Evolutionary conservation across 2,888 invertebrate genomes (phyloP).

Genomic region (Atrina japonica): DNA sequence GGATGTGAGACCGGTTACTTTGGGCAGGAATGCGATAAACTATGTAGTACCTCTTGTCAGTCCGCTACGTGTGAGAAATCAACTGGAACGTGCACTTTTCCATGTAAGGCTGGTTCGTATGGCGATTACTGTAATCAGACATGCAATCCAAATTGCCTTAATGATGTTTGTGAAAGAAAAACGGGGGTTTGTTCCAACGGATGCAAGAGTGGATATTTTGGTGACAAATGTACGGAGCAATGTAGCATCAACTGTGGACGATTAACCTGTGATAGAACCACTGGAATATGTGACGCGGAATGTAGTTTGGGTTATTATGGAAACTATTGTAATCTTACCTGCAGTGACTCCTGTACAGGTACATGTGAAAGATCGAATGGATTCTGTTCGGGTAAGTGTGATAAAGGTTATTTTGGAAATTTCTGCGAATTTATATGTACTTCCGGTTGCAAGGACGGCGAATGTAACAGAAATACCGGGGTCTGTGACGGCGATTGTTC

Average conservation of each 20-base stretch:
- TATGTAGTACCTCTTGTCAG: conserved; percentile 15
- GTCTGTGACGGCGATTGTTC: conserved; percentile 2
- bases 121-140: conserved; percentile 22
- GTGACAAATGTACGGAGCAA: conserved; percentile 5
- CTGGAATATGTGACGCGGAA: conserved; percentile 9
- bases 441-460: conserved; percentile 6
- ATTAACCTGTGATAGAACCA: conserved; percentile 7
- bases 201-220: conserved; percentile 31
- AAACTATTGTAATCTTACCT: conserved; percentile 20
- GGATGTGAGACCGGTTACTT: conserved; percentile 21
- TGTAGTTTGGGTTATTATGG: conserved; percentile 19
- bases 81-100: conserved; percentile 12
- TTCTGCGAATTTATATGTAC: conserved; percentile 27
- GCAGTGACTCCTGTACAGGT: conserved; percentile 7
- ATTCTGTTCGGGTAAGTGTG: conserved; percentile 20
- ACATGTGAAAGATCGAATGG: conserved; percentile 15
- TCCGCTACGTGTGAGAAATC: conserved; percentile 9
- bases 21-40: conserved; percentile 19
- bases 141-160: conserved; percentile 25
- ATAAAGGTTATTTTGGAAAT: conserved; percentile 13
- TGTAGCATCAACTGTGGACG: conserved; percentile 21
- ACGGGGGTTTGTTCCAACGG: conserved; percentile 20
- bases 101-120: conserved; percentile 29
- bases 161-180: conserved; percentile 12
- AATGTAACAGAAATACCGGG: conserved; percentile 21